Conservation (phyloP, 2,888 invertebrate genomes). For the Drosophila anomalata region DNA sequence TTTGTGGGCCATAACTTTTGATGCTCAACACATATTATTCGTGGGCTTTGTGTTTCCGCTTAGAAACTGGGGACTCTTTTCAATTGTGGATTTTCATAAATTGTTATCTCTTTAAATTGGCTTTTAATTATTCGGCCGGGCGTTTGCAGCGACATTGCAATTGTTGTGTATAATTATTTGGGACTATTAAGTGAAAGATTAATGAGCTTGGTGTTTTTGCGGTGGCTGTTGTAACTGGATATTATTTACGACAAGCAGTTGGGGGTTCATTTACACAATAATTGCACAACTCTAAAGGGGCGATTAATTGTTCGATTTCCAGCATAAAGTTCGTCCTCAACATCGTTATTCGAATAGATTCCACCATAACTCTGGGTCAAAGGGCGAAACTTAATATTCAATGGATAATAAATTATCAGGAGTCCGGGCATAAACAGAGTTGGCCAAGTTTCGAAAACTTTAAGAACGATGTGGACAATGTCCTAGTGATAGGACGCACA, state of each 20-base stretch:
- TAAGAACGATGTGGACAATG: slow-evolving; percentile 41
- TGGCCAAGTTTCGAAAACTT: slow-evolving; percentile 44
- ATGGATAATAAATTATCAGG: slow-evolving; percentile 47
- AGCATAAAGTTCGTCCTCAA: slow-evolving; percentile 14
- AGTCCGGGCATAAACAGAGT: slow-evolving; percentile 31
- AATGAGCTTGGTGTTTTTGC: slow-evolving; percentile 57
- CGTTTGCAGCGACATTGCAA: slow-evolving; percentile 7
- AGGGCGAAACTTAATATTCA: slow-evolving; percentile 33
- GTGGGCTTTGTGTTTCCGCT: slow-evolving; percentile 20
- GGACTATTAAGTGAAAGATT: slow-evolving; percentile 59
- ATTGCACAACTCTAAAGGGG: slow-evolving; percentile 10
- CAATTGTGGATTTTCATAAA: slow-evolving; percentile 42
- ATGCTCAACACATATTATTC: not conserved
- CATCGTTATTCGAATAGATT: not conserved
- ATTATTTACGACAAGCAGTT: slow-evolving; percentile 37
- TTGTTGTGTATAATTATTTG: slow-evolving; percentile 52
- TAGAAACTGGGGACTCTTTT: slow-evolving; percentile 21
- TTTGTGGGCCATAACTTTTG: slow-evolving; percentile 31
- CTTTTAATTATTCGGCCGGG: slow-evolving; percentile 29
- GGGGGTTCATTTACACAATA: slow-evolving; percentile 23
- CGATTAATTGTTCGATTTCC: slow-evolving; percentile 22
- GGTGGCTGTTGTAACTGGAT: slow-evolving; percentile 34
- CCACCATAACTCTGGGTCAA: slow-evolving; percentile 3
- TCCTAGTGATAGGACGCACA: slow-evolving; percentile 46
- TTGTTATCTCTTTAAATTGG: slow-evolving; percentile 41